Base-by-base conservation (phyloP, 2,113 vertebrate genomes). In the Oncorhynchus clarkii region DNA sequence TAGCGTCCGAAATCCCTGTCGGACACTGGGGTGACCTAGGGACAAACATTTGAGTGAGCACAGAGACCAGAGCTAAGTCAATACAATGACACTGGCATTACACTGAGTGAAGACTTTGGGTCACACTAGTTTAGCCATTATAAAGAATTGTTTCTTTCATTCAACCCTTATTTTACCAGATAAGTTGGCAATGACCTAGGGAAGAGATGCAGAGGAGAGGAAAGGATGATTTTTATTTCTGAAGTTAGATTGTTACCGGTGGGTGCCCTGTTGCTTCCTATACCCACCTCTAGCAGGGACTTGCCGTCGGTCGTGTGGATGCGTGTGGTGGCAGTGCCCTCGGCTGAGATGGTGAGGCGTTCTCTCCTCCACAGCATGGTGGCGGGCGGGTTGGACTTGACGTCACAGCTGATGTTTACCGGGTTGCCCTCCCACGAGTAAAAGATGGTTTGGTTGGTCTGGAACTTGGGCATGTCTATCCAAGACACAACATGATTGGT, bases 391-490 rank as follows among this genome's bases (percentile, higher is more conserved):
- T 99, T 99, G 71, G 97, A 96, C 78, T 94, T 90, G 72, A 98
- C 97, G 71, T 97, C 96, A 77, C 98, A 99, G 88, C 95, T 99
- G 78, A 99, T 97, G 88, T 99, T 99, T 81, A 99, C 96, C 0
- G 96, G 95, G 89, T 99, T 99, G 31, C 97, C 96, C 92, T 99
- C 97, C 98, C 98, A 99, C 4, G 97, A 99, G 82, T 96, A 99
- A 82, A 93, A 97, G 78, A 96, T 94, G 39, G 96, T 98, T 88
- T 97, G 96, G 88, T 98, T 98, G 91, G 94, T 96, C 84, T 95
- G 88, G 85, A 99, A 98, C 78, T 95, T 97, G 24, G 98, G 98
- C 78, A 97, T 96, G 92, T 99, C 98, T 99, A 90, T 89, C 74
- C 78, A 78, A 26, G 45, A 45, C 5, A 2, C 74, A 0, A 13